Conservation (phyloP, 2,888 invertebrate species). For the Drosophila leonis region DNA sequence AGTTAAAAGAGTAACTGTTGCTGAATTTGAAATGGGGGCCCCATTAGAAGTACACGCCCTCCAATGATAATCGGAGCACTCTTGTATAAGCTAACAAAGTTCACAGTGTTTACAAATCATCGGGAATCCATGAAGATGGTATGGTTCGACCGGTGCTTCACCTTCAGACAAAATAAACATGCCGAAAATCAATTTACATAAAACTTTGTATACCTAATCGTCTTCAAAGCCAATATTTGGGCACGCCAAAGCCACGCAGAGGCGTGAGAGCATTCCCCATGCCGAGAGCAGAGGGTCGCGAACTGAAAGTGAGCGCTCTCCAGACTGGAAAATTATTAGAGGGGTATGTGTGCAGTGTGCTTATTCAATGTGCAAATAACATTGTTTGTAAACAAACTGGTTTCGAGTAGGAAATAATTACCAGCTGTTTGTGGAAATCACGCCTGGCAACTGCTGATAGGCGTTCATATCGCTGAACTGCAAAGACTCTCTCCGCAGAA, state of each 20-base stretch:
- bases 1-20: constrained; percentile 9
- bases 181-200: constrained; percentile 18
- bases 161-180: constrained; percentile 29
- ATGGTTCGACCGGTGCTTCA: constrained; percentile 40
- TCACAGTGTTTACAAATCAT: constrained; percentile 23
- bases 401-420: constrained; percentile 59
- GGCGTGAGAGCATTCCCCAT: not conserved
- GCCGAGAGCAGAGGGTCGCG: not conserved
- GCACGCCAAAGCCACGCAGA: not conserved
- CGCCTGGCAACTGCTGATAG: constrained; percentile 38
- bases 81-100: not conserved
- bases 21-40: not conserved
- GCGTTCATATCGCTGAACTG: not conserved
- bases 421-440: constrained; percentile 28
- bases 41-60: not conserved
- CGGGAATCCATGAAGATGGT: constrained; percentile 8
- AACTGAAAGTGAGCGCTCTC: constrained; percentile 9
- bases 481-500: constrained; percentile 5
- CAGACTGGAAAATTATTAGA: not conserved
- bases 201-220: constrained; percentile 23
- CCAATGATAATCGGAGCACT: not conserved
- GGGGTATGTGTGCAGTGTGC: not conserved
- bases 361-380: constrained; percentile 38
- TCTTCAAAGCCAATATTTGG: not conserved
- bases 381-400: constrained; percentile 67